Percentiles rank a stretch among this genome's conserved stretches.
Evolutionary conservation across 2,113 vertebrate species (phyloP).

Genomic region (Amphilophus citrinellus): DNA sequence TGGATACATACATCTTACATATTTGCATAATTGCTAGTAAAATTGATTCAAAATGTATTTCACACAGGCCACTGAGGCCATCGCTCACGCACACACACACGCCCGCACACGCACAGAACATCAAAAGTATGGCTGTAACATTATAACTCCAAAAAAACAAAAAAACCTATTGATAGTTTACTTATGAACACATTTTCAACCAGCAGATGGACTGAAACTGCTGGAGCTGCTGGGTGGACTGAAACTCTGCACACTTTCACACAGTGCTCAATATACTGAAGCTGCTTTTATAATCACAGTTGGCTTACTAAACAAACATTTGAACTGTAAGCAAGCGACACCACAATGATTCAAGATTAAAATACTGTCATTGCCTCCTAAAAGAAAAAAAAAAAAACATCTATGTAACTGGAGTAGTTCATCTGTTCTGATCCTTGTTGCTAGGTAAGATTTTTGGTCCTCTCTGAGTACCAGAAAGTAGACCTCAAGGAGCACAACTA

Average conservation of each 20-base stretch:
- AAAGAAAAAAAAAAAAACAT: constrained; percentile 24
- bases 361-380: constrained; percentile 45
- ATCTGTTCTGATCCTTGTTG: constrained; percentile 17
- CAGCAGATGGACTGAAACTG: constrained; percentile 2
- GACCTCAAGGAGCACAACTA: constrained; percentile 15
- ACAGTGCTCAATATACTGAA: constrained; percentile 21
- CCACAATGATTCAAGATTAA: constrained; percentile 35
- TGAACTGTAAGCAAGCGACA: constrained; percentile 32
- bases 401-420: neutral
- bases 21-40: constrained; percentile 71
- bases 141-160: constrained; percentile 22
- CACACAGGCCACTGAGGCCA: constrained; percentile 26
- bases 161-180: constrained; percentile 36
- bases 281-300: constrained; percentile 37
- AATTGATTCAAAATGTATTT: constrained; percentile 63
- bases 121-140: constrained; percentile 63
- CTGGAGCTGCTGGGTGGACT: constrained; percentile 47
- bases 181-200: constrained; percentile 23
- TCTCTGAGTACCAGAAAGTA: neutral
- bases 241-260: constrained; percentile 24
- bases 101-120: neutral
- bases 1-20: constrained; percentile 75
- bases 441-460: neutral
- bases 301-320: constrained; percentile 39
- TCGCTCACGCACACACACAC: neutral